Base-by-base conservation (phyloP, 2,888 invertebrate species). In the Brenthis ino region DNA sequence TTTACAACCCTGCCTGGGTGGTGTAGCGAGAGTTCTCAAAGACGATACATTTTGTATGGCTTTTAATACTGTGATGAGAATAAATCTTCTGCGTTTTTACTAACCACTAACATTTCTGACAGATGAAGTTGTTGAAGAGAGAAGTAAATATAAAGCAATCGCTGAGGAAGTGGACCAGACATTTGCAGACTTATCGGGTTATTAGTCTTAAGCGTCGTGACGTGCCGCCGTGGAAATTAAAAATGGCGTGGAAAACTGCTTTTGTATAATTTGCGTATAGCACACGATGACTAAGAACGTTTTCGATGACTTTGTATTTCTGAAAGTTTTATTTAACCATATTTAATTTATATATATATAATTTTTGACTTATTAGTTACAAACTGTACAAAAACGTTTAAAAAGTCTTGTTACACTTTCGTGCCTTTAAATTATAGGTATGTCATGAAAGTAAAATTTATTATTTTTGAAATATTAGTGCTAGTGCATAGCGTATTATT, bases 151-250 rank as follows among this genome's bases (percentile, higher is more conserved):
- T 95, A 99, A 99, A 95, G 96, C 96, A 77, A 99, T 99, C 90
- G 98, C 98, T 81, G 98, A 99, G 88, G 99, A 99, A 94, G 96
- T 99, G 95, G 99, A 99, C 93, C 96, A 97, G 89, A 98, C 98
- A 74, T 98, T 98, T 91, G 98, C 98, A 77, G 99, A 99, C 92
- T 94, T 99, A 84, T 97, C 97, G 85, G 98, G 97, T 82, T 98
- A 97, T 93, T 98, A 96, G 64, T 16, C 6, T 14, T 37, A 85
- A 68, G 50, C 61, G 76, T 77, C 67, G 70, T 74, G 72, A 75
- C 73, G 72, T 51, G 74, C 73, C 77, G 82, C 84, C 81, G 65
- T 70, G 72, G 74, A 79, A 78, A 71, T 74, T 73, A 73, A 71
- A 71, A 70, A 71, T 76, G 73, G 64, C 64, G 69, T 37, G 60